Percentiles rank a stretch among this genome's conserved stretches.
Conservation (phyloP, 2,888 invertebrate species). For the Trachelus troglodyta region DNA sequence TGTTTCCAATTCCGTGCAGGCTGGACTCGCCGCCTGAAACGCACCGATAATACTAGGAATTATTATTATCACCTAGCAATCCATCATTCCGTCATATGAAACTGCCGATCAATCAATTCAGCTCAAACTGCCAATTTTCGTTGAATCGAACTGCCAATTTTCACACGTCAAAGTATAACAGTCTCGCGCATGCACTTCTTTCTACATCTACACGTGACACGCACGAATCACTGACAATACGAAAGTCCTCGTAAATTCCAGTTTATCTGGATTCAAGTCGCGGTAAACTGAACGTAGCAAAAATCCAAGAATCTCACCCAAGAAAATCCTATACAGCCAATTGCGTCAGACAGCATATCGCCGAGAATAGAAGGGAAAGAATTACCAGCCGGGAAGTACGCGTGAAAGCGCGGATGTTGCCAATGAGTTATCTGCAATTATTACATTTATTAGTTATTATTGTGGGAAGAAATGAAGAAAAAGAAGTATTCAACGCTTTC, state of each 20-base stretch:
- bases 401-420: slow-evolving; percentile 99
- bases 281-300: background rate
- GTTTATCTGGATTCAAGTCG: background rate
- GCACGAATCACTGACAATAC: background rate
- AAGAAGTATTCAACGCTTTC: background rate
- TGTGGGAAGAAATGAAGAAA: background rate
- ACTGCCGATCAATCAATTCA: slow-evolving; percentile 11
- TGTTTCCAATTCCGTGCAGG: slow-evolving; percentile 95
- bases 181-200: background rate
- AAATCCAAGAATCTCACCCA: slow-evolving; percentile 76
- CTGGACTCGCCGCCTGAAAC: slow-evolving; percentile 94
- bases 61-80: slow-evolving; percentile 28
- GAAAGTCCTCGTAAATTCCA: background rate
- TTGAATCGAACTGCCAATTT: slow-evolving; percentile 15
- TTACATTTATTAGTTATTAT: background rate
- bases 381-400: slow-evolving; percentile 98
- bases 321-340: slow-evolving; percentile 98
- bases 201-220: background rate
- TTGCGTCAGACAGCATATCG: slow-evolving; percentile 96
- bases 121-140: background rate
- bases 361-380: slow-evolving; percentile 97
- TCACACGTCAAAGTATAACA: background rate
- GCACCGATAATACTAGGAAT: slow-evolving; percentile 22
- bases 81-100: slow-evolving; percentile 12
- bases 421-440: slow-evolving; percentile 86